Evolutionary conservation across 1,140 invertebrate species (phyloP).

Genomic region (Drosophila sproati): DNA sequence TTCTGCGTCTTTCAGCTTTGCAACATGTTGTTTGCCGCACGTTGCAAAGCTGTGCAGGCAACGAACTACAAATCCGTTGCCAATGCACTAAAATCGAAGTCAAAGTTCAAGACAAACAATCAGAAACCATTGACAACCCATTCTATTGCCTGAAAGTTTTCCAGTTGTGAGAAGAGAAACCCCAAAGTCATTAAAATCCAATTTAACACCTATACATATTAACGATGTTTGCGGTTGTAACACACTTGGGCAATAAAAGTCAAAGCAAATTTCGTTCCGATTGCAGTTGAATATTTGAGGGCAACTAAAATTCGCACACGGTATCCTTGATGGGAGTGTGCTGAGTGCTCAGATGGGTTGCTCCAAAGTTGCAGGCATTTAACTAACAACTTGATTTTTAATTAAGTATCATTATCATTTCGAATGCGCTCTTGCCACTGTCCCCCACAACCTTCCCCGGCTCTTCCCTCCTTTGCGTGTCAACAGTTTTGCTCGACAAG

Average conservation of each 20-base stretch:
- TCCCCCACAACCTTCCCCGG: neutral
- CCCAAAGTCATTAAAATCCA: slow-evolving; percentile 43
- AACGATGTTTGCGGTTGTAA: slow-evolving; percentile 19
- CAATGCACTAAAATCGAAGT: slow-evolving; percentile 32
- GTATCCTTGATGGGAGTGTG: neutral
- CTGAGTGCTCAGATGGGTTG: neutral
- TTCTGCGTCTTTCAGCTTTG: slow-evolving; percentile 2
- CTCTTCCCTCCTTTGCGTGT: neutral
- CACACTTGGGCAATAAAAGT: slow-evolving; percentile 8
- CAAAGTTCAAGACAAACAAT: slow-evolving; percentile 2
- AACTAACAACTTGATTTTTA: slow-evolving; percentile 61
- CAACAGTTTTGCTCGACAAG: slow-evolving; percentile 42
- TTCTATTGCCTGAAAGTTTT: slow-evolving; percentile 12
- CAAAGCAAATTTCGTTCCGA: slow-evolving; percentile 11
- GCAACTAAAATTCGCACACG: neutral
- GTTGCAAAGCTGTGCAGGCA: slow-evolving; percentile 8
- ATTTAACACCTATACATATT: slow-evolving; percentile 63
- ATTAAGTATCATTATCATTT: slow-evolving; percentile 66
- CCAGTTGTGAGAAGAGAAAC: neutral
- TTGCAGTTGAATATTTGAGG: neutral
- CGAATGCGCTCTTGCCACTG: slow-evolving; percentile 3
- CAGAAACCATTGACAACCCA: neutral
- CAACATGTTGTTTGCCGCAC: slow-evolving; percentile 13
- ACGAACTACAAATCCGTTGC: slow-evolving; percentile 37
- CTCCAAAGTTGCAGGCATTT: slow-evolving; percentile 35